Percentiles rank a stretch among this genome's conserved stretches.
Conservation (phyloP, 2,113 vertebrate species). For the Sarotherodon lohbergeri region DNA sequence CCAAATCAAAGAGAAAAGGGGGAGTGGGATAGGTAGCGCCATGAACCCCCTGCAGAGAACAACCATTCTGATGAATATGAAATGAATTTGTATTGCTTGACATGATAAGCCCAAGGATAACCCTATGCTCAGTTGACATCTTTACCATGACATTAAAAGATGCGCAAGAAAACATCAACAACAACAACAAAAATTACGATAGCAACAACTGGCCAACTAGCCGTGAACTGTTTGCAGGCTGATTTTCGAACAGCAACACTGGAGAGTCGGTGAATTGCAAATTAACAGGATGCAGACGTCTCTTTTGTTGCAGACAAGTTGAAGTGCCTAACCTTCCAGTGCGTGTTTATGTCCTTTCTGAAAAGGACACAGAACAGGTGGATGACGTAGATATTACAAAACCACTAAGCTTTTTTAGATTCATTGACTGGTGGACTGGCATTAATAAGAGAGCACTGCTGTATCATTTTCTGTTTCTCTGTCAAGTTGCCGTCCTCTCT, state of each 20-base stretch:
- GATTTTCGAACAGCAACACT: not conserved
- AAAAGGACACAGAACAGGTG: conserved; percentile 14
- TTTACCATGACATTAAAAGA: conserved; percentile 45
- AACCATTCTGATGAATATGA: conserved; percentile 75
- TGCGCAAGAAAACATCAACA: conserved; percentile 29
- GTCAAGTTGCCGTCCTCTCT: conserved; percentile 15
- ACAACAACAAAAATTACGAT: not conserved
- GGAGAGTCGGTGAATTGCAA: conserved; percentile 3
- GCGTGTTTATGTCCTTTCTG: not conserved
- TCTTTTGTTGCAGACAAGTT: conserved; percentile 11
- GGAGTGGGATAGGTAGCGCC: conserved; percentile 70
- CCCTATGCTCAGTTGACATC: conserved; percentile 43
- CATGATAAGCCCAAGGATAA: conserved; percentile 74
- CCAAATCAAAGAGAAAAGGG: conserved; percentile 79
- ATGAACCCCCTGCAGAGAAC: conserved; percentile 73
- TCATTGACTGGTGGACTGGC: conserved; percentile 37
- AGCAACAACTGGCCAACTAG: not conserved
- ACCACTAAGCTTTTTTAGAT: conserved; percentile 7
- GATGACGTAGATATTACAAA: conserved; percentile 6
- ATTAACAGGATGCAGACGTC: not conserved
- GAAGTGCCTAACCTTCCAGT: conserved; percentile 1
- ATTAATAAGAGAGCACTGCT: conserved; percentile 32
- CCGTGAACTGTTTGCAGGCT: not conserved
- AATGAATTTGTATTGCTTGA: conserved; percentile 75
- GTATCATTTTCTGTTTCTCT: conserved; percentile 34